These are phyloP conservation scores for Podarcis raffonei DNA, from an alignment of 2,113 vertebrate species.

Conservation along the genomic window DNA sequence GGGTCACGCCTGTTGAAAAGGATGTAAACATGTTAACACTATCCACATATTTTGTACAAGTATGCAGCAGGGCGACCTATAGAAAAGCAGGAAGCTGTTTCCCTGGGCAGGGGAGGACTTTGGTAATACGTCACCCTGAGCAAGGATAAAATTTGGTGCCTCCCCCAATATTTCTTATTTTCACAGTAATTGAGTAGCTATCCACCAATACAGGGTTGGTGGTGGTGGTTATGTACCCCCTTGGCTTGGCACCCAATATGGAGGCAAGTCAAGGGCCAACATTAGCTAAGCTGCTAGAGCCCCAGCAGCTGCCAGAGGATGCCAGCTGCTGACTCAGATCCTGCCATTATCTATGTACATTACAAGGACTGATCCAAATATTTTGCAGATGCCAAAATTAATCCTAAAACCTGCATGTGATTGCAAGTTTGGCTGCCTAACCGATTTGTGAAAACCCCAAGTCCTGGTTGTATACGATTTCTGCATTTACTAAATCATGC, in stretches of 20 bases:
- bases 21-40: too few species aligned
- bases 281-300: not conserved
- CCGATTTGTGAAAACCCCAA: not conserved
- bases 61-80: not conserved
- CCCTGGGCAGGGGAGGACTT: too few species aligned
- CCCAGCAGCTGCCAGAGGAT: not conserved
- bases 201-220: not conserved
- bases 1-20: not conserved
- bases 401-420: not conserved
- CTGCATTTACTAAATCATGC: not conserved
- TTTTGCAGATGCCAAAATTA: not conserved
- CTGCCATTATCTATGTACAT: not conserved
- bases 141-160: too few species aligned
- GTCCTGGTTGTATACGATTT: not conserved
- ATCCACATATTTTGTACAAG: not conserved
- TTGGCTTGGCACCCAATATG: not conserved
- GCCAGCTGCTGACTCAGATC: not conserved
- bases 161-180: too few species aligned
- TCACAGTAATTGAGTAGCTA: too few species aligned
- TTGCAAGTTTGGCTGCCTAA: not conserved
- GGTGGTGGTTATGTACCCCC: too few species aligned
- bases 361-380: not conserved
- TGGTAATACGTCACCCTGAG: not conserved
- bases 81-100: not conserved
- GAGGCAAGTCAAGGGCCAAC: not conserved